Evolutionary conservation across 2,797 vertebrate species (phyloP), one percentile per base, ranked within the genome.

Genomic region (Typhlichthys eigenmanni): DNA sequence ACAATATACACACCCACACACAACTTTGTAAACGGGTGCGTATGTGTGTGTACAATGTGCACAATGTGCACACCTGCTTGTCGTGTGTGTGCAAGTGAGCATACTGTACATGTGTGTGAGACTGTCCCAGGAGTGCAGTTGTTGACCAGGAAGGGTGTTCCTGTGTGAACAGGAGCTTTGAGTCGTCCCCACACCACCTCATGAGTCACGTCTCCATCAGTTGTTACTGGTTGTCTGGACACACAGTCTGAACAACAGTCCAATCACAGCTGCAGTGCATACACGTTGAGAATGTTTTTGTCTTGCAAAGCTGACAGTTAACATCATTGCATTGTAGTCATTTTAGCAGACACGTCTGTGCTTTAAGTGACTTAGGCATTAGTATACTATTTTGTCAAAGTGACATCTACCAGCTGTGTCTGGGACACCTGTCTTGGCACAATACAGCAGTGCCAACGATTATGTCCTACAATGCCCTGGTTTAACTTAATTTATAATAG

Each of bases 111-210:
- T 64, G 62, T 66, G 68, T 72, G 63, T 79, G 61, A 24, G 66
- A 17, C 4, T 13, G 64, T 56, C 72, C 43, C 68, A 50, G 71
- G 80, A 78, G 79, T 66, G 47, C 58, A 47, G 80, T 76, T 80
- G 82, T 76, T 86, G 74, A 82, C 76, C 78, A 82, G 85, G 85
- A 85, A 89, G 85, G 85, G 79, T 74, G 87, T 83, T 85, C 81
- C 83, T 85, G 62, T 83, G 83, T 81, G 84, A 88, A 90, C 75
- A 52, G 75, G 66, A 80, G 74, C 82, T 66, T 51, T 9, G 60
- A 68, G 81, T 79, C 67, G 68, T 76, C 82, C 62, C 76, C 76
- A 68, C 8, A 29, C 70, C 32, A 34, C 9, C 61, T 19, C 43
- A 0, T n/a, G 47, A 60, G 55, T 72, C 49, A 58, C 49, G 74